phyloP scores from a whole-genome alignment of 1,140 invertebrate species.

The Lepeophtheirus salmonis region DNA sequence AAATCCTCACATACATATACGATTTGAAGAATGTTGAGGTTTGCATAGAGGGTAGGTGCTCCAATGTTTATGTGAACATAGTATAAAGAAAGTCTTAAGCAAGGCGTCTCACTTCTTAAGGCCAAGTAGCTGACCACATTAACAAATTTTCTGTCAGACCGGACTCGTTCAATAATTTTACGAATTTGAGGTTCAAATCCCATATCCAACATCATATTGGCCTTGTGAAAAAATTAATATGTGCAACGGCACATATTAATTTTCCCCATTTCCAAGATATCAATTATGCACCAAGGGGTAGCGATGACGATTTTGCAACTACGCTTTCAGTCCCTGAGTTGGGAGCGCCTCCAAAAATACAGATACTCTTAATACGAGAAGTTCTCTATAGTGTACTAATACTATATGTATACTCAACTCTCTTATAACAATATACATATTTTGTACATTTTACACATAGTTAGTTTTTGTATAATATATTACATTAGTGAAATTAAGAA shows the following conservation, averaged over 20 bases:
- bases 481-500: too few relatives aligned
- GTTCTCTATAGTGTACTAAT: too few relatives aligned
- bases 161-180: constrained; percentile 85
- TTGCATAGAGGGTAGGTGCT: constrained; percentile 71
- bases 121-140: constrained; percentile 98
- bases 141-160: constrained; percentile 39
- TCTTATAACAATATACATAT: too few relatives aligned
- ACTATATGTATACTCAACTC: too few relatives aligned
- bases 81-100: constrained; percentile 83
- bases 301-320: constrained; percentile 79
- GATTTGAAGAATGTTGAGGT: constrained; percentile 92
- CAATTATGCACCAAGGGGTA: constrained; percentile 84
- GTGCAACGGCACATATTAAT: constrained; percentile 73
- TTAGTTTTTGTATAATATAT: too few relatives aligned
- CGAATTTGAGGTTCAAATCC: constrained; percentile 96
- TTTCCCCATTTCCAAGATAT: constrained; percentile 74
- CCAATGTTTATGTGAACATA: constrained; percentile 84
- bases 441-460: too few relatives aligned
- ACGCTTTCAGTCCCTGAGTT: constrained; percentile 55
- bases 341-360: constrained; percentile 86
- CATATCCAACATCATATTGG: constrained; percentile 97
- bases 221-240: constrained; percentile 89
- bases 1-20: constrained; percentile 76
- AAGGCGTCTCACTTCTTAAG: constrained; percentile 77
- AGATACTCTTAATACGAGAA: constrained; percentile 67